These are phyloP conservation scores for Drosophila siamana DNA, from an alignment of 2,888 invertebrate genomes.

Conservation along the genomic window DNA sequence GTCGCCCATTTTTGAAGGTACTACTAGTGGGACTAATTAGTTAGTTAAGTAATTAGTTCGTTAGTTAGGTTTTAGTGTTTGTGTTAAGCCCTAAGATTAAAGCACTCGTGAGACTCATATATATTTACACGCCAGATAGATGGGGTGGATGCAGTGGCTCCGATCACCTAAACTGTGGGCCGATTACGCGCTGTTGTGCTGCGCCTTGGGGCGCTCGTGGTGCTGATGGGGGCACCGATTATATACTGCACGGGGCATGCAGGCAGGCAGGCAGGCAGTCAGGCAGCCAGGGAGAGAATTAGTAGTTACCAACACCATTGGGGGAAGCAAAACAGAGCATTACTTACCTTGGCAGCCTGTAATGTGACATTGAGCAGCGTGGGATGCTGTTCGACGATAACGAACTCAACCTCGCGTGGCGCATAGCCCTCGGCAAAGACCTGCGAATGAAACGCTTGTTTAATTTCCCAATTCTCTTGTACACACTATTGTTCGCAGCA, in stretches of 20 bases:
- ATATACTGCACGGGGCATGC: conserved; percentile 28
- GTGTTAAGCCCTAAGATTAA: conserved; percentile 35
- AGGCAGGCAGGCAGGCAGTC: background rate
- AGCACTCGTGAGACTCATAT: conserved; percentile 50
- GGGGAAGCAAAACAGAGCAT: background rate
- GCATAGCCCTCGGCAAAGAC: conserved; percentile 93
- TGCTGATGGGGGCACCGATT: conserved; percentile 26
- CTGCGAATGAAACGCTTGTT: conserved; percentile 84
- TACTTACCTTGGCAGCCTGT: conserved; percentile 89
- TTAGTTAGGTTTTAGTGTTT: conserved; percentile 16
- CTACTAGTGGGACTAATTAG: conserved; percentile 15
- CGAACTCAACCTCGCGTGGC: conserved; percentile 93
- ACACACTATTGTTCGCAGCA: no score
- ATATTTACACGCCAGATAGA: conserved; percentile 61
- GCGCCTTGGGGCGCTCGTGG: conserved; percentile 35
- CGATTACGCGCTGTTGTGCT: conserved; percentile 50
- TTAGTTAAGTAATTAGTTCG: conserved; percentile 15
- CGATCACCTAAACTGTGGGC: conserved; percentile 57
- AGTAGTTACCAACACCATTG: conserved; percentile 54
- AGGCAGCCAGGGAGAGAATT: background rate
- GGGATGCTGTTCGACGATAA: conserved; percentile 94
- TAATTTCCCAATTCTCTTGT: background rate
- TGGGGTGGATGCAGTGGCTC: conserved; percentile 9
- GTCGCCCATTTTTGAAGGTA: conserved; percentile 1
- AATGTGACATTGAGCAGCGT: conserved; percentile 93